Percentiles rank a stretch among this genome's conserved stretches.
Conservation (phyloP, 2,888 invertebrate species). For the Himalopsyche kuldschensis region DNA sequence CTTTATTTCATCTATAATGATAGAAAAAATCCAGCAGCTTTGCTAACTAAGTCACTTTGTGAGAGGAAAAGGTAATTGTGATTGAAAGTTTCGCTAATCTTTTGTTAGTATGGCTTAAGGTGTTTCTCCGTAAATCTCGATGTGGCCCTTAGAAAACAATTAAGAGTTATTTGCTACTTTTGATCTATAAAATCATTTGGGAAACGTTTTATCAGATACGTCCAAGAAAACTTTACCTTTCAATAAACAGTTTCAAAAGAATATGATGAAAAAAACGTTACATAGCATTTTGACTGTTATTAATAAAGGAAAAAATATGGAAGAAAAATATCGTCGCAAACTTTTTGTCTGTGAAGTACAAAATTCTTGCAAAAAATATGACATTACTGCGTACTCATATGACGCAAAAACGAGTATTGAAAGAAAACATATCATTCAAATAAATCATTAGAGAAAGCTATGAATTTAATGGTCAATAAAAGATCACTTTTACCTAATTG, state of each 20-base stretch:
- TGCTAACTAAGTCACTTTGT: neutral
- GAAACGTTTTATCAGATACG: neutral
- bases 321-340: neutral
- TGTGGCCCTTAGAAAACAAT: neutral
- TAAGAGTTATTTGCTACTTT: neutral
- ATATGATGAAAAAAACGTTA: neutral
- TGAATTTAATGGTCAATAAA: too few species aligned
- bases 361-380: neutral
- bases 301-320: neutral
- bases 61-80: neutral
- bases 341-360: neutral
- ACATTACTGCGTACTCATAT: too few species aligned
- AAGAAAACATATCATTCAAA: too few species aligned
- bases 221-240: neutral
- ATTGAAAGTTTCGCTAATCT: neutral
- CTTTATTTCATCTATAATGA: neutral
- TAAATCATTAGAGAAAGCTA: too few species aligned
- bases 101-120: neutral
- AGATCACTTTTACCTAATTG: too few species aligned
- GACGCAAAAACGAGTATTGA: too few species aligned
- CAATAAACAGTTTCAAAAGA: neutral
- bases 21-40: neutral
- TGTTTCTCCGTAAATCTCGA: neutral
- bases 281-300: neutral
- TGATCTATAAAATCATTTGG: neutral